A percentile compares a stretch with the other conserved stretches of the same genome.
These are phyloP conservation scores for Unio pictorum DNA, from an alignment of 2,888 invertebrate genomes.

Conservation along the genomic window DNA sequence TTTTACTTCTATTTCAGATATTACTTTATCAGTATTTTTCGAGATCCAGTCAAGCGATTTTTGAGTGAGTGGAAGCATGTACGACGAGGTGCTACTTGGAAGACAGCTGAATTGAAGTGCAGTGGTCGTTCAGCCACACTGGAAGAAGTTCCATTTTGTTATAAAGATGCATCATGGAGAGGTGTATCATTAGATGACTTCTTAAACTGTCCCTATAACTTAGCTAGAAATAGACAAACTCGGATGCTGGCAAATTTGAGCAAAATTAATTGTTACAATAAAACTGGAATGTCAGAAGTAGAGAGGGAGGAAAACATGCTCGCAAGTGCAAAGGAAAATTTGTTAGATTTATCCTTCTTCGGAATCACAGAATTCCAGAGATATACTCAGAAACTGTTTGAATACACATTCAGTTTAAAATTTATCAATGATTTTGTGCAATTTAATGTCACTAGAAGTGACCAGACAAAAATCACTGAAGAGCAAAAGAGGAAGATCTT, in stretches of 20 bases:
- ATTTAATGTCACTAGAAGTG: conserved; percentile 90
- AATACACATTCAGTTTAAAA: conserved; percentile 62
- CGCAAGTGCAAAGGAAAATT: conserved; percentile 94
- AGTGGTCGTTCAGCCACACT: conserved; percentile 82
- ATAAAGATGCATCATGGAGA: conserved; percentile 77
- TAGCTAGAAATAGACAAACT: conserved; percentile 96
- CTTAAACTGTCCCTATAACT: conserved; percentile 90
- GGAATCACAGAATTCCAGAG: conserved; percentile 96
- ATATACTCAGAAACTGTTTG: conserved; percentile 70
- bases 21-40: conserved; percentile 94
- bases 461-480: conserved; percentile 83
- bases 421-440: conserved; percentile 80
- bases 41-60: conserved; percentile 94
- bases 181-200: conserved; percentile 93
- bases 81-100: conserved; percentile 96
- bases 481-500: conserved; percentile 84
- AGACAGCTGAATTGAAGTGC: conserved; percentile 80
- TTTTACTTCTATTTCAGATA: conserved; percentile 77
- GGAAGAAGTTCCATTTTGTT: conserved; percentile 83
- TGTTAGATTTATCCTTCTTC: conserved; percentile 95
- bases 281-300: conserved; percentile 42
- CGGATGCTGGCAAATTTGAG: conserved; percentile 97
- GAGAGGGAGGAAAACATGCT: conserved; percentile 79
- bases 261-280: conserved; percentile 94
- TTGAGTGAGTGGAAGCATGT: conserved; percentile 98